Evolutionary conservation across 1,140 invertebrate genomes (phyloP).

Genomic region (Drosophila nasuta): DNA sequence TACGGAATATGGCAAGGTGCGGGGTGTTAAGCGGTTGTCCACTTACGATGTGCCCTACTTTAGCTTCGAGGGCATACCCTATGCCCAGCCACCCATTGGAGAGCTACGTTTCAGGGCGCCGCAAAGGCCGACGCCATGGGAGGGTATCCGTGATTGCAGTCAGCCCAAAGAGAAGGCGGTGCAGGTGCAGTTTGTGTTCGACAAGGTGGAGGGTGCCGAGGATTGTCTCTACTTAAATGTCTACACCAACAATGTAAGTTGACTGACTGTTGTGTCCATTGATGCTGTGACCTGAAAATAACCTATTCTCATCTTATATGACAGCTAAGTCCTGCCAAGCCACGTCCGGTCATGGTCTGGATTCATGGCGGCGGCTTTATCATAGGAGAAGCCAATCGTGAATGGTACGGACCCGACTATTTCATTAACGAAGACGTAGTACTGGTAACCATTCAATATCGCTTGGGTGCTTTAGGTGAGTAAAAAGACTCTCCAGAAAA

Average conservation of each 20-base stretch:
- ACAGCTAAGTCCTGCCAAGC: conserved; percentile 69
- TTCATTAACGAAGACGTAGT: conserved; percentile 86
- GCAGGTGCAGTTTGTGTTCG: conserved; percentile 74
- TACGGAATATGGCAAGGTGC: conserved; percentile 74
- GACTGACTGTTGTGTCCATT: neutral
- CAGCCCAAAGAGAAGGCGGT: conserved; percentile 84
- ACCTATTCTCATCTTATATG: conserved; percentile 12
- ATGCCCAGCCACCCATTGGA: conserved; percentile 86
- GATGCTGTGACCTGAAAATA: neutral
- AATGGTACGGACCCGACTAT: conserved; percentile 86
- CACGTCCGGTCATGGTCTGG: conserved; percentile 81
- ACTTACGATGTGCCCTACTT: conserved; percentile 77
- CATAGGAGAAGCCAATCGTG: conserved; percentile 84
- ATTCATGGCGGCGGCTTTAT: conserved; percentile 90
- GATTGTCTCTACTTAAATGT: conserved; percentile 91
- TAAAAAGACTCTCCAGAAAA: neutral
- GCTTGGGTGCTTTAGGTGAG: conserved; percentile 85
- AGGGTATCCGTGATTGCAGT: conserved; percentile 65
- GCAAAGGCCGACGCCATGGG: conserved; percentile 78
- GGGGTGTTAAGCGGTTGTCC: conserved; percentile 71
- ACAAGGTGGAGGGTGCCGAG: conserved; percentile 86
- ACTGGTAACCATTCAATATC: conserved; percentile 85
- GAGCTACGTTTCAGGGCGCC: conserved; percentile 86
- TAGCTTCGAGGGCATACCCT: conserved; percentile 87
- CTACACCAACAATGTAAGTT: conserved; percentile 88